Evolutionary conservation across 2,888 invertebrate genomes (phyloP).

Genomic region (Dasysyrphus tricinctus): DNA sequence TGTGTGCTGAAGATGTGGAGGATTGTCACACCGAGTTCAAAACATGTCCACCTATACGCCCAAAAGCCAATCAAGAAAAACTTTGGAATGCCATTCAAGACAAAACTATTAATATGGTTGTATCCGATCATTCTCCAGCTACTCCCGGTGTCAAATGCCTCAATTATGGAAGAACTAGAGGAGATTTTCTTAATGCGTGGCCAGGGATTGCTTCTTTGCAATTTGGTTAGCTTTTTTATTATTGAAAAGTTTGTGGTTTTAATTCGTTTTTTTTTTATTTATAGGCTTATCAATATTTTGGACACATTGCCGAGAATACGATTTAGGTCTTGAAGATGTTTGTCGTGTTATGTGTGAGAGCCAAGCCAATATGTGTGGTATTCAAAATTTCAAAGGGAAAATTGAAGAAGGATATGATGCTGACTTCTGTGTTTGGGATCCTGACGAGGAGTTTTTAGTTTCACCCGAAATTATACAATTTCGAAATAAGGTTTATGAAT

Average conservation of each 20-base stretch:
- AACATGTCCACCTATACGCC: constrained; percentile 89
- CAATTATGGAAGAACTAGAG: constrained; percentile 82
- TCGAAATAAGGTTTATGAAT: constrained; percentile 87
- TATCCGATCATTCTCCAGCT: constrained; percentile 89
- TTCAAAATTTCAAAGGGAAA: constrained; percentile 86
- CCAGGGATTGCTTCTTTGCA: constrained; percentile 90
- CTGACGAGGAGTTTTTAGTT: constrained; percentile 86
- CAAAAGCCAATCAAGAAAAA: constrained; percentile 85
- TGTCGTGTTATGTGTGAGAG: constrained; percentile 86
- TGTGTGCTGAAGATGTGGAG: constrained; percentile 87
- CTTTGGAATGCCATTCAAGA: constrained; percentile 87
- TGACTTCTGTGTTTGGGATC: constrained; percentile 89
- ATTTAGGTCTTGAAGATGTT: constrained; percentile 85
- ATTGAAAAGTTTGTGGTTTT: not conserved
- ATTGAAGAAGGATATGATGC: constrained; percentile 87
- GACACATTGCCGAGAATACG: constrained; percentile 86
- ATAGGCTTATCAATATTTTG: constrained; percentile 88
- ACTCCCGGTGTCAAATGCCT: constrained; percentile 86
- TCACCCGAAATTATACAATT: constrained; percentile 86
- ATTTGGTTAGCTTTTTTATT: constrained; percentile 84
- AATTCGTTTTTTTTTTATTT: constrained; percentile 18
- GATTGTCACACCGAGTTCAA: constrained; percentile 88
- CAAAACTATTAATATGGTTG: constrained; percentile 86
- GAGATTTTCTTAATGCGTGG: constrained; percentile 89
- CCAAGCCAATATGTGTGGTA: constrained; percentile 87